Evolutionary conservation across 2,113 vertebrate genomes (phyloP), one percentile per base, ranked within the genome.

Genomic region (Tragelaphus imberbis): DNA sequence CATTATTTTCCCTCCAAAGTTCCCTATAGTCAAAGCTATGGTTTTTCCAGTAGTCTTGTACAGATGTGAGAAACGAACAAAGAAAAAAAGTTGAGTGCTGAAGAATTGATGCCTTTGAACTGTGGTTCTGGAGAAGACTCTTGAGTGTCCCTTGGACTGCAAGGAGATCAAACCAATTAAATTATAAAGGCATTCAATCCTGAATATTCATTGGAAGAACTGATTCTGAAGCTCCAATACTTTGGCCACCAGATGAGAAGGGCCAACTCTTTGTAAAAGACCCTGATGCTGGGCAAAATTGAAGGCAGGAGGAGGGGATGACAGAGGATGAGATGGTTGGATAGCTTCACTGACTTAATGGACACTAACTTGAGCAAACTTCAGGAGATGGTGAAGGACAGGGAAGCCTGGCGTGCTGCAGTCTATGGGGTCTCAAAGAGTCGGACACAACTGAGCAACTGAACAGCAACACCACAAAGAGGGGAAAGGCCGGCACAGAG

Each of bases 391-490:
- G 10, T 71, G 68, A 40, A 71, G n/a, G n/a, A 40, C n/a, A 71
- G 68, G 19, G n/a, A 40, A 23, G 10, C n/a, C n/a, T 40, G 19
- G 19, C 0, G 0, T 71, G n/a, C n/a, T 71, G 10, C 5, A 71
- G 68, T 40, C 36, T n/a, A 40, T 40, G 10, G n/a, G 10, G 1
- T 71, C 68, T 71, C 68, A 40, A 71, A 71, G 68, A 71, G 19
- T 13, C 0, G 0, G 19, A 71, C 68, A 40, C n/a, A 71, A 23
- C 5, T 23, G 68, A 71, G 65, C n/a, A 71, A 68, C n/a, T 68
- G 17, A 68, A 21, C 17, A 36, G 3, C 59, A 61, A 6, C n/a
- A 71, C 3, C 68, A 40, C 8, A 19, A 44, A 33, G n/a, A 2
- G 23, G 49, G 19, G 3, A 53, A 6, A 59, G 49, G 65, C 56